Conservation (phyloP, 1,140 invertebrate genomes). For the Camponotus vicinus region DNA sequence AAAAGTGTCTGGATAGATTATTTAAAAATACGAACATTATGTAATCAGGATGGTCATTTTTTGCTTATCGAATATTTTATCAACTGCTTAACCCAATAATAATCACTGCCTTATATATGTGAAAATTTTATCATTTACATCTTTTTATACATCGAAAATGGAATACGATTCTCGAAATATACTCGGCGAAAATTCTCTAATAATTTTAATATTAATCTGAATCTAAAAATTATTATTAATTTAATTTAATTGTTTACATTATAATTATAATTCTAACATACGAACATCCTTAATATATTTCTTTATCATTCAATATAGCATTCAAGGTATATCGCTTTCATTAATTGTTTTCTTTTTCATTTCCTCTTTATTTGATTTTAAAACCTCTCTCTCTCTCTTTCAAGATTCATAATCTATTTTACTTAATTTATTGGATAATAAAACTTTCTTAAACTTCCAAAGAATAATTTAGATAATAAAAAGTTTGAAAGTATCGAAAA, state of each 20-base stretch:
- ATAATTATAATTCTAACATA: neutral
- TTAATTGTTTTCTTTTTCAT: no score
- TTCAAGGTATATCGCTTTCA: neutral
- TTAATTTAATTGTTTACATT: neutral
- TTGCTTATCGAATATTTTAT: conserved; percentile 1
- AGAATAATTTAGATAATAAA: neutral
- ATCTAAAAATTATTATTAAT: neutral
- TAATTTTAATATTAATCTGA: neutral
- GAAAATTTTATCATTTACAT: neutral
- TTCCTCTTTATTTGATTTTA: neutral
- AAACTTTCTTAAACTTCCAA: neutral
- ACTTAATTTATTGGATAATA: neutral
- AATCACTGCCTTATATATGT: neutral
- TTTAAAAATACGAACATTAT: conserved; percentile 20
- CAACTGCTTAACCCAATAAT: conserved; percentile 13
- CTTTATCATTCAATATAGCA: neutral
- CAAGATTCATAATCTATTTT: neutral
- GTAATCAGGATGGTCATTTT: neutral
- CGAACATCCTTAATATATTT: neutral
- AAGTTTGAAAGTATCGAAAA: neutral
- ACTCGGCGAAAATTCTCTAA: neutral
- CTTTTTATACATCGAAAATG: no score
- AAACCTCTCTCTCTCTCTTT: neutral
- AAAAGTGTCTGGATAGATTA: conserved; percentile 1
- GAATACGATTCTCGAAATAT: neutral